Percentiles rank a stretch among this genome's conserved stretches.
phyloP scores from a whole-genome alignment of 2,888 invertebrate genomes.

The Luperina nickerlii region DNA sequence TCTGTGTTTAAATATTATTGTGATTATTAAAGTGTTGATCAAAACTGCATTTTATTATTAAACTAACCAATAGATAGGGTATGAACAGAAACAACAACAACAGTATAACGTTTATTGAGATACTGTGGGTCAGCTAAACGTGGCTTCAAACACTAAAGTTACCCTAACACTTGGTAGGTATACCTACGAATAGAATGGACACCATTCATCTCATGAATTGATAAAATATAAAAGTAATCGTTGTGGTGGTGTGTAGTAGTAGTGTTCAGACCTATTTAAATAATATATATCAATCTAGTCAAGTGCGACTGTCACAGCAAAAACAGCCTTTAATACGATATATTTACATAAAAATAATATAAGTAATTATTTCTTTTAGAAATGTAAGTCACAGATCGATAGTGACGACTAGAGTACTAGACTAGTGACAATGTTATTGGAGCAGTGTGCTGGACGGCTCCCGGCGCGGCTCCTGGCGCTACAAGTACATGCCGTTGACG shows the following conservation, averaged over 20 bases:
- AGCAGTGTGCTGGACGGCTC: not conserved
- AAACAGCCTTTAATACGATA: slow-evolving; percentile 4
- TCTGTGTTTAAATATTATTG: slow-evolving; percentile 56
- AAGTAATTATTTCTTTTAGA: slow-evolving; percentile 15
- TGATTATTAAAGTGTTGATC: slow-evolving; percentile 79
- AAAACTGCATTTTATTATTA: slow-evolving; percentile 50
- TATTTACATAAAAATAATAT: slow-evolving; percentile 25
- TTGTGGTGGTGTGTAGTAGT: not conserved
- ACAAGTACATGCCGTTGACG: slow-evolving; percentile 99
- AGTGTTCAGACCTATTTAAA: not conserved
- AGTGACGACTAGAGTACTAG: not conserved
- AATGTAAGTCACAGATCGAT: slow-evolving; percentile 12
- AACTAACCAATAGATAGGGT: not conserved
- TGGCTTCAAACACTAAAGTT: not conserved
- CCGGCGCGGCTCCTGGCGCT: slow-evolving; percentile 71
- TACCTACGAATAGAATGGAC: not conserved
- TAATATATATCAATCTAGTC: not conserved
- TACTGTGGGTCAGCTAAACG: slow-evolving; percentile 6
- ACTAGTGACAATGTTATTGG: not conserved
- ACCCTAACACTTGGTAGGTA: not conserved
- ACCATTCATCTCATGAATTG: not conserved
- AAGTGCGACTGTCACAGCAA: slow-evolving; percentile 15
- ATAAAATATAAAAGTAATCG: not conserved
- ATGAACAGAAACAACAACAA: slow-evolving; percentile 27
- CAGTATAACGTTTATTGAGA: slow-evolving; percentile 43